Percentiles rank a stretch among this genome's conserved stretches.
These are phyloP conservation scores for Creontiades dilutus DNA, from an alignment of 2,888 invertebrate genomes.

Conservation along the genomic window DNA sequence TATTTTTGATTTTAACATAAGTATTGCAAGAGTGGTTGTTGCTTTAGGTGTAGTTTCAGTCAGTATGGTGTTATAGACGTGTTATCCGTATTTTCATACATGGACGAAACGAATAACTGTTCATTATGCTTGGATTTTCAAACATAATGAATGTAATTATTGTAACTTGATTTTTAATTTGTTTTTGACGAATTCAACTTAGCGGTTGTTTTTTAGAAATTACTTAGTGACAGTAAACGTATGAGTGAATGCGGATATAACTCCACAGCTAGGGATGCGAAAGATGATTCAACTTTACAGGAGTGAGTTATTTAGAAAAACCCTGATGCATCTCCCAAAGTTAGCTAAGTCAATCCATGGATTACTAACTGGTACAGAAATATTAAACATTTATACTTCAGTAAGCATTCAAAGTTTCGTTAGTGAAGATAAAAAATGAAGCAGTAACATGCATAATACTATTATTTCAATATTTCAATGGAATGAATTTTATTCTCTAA, in stretches of 20 bases:
- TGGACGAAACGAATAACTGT: slow-evolving; percentile 1
- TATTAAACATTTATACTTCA: no score
- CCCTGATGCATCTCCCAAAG: no score
- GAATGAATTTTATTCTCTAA: no score
- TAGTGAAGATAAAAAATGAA: no score
- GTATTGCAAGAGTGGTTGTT: slow-evolving; percentile 50
- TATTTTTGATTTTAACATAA: slow-evolving; percentile 67
- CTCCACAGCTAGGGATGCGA: background rate
- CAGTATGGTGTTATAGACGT: background rate
- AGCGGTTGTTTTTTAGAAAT: background rate
- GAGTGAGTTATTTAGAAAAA: no score
- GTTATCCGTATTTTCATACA: background rate
- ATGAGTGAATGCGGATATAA: slow-evolving; percentile 32
- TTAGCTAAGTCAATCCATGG: no score
- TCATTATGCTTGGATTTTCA: slow-evolving; percentile 28
- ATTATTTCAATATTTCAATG: no score
- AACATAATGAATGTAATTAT: background rate
- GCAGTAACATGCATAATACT: no score
- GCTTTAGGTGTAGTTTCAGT: slow-evolving; percentile 37
- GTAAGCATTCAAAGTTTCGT: no score
- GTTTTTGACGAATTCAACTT: background rate
- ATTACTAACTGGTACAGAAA: no score
- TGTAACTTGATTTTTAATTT: background rate
- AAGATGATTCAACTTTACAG: background rate
- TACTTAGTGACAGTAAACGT: background rate